Evolutionary conservation across 2,113 vertebrate species (phyloP).

Genomic region (Tachuris rubrigastra): DNA sequence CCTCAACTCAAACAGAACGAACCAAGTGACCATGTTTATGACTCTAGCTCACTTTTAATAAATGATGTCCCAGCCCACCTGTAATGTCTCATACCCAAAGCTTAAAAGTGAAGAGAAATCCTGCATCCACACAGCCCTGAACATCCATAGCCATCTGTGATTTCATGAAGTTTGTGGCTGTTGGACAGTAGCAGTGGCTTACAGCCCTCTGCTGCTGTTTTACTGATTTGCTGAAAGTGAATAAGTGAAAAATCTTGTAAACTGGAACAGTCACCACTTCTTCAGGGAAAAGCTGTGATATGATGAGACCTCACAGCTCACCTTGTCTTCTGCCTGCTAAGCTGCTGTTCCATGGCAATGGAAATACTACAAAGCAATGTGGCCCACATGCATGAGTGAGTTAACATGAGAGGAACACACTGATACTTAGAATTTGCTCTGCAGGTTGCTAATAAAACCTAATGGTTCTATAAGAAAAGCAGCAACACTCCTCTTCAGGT

Average conservation of each 20-base stretch:
- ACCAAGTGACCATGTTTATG: neutral
- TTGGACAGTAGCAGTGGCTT: neutral
- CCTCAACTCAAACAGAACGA: neutral
- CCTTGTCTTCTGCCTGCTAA: neutral
- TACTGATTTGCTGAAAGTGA: neutral
- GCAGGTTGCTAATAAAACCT: neutral
- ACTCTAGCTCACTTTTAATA: neutral
- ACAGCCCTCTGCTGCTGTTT: neutral
- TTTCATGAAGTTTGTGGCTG: neutral
- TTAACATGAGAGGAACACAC: neutral
- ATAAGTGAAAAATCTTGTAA: neutral
- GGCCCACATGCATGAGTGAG: rapidly evolving
- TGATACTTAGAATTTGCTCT: neutral
- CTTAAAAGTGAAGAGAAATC: neutral
- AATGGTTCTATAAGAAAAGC: neutral
- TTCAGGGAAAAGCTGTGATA: neutral
- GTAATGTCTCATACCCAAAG: neutral
- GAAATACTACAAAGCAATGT: neutral
- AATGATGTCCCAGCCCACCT: neutral
- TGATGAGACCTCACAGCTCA: neutral
- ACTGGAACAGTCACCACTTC: neutral
- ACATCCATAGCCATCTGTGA: neutral
- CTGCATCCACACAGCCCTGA: neutral
- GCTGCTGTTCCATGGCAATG: neutral
- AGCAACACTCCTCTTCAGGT: neutral